Evolutionary conservation across 2,113 vertebrate species (phyloP).

Genomic region (Panthera leo): DNA sequence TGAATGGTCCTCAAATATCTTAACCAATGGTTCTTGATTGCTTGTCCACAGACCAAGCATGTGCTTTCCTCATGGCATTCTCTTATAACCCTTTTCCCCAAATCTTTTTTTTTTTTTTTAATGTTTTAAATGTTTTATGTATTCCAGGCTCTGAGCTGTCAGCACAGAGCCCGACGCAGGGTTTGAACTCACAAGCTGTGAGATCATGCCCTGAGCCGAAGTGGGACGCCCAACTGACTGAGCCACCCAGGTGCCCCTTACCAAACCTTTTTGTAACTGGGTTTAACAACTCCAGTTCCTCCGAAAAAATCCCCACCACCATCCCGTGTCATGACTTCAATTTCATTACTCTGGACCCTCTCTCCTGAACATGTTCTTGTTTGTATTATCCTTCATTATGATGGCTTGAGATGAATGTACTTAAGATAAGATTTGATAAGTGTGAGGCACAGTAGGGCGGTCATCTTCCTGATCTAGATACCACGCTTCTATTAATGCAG

Average conservation of each 20-base stretch:
- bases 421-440: neutral
- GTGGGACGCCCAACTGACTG: too few relatives aligned
- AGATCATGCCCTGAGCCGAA: too few relatives aligned
- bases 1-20: neutral
- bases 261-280: neutral
- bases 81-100: neutral
- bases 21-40: neutral
- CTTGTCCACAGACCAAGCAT: neutral
- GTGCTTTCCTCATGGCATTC: neutral
- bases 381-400: neutral
- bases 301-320: accelerated
- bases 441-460: neutral
- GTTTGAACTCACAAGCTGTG: too few relatives aligned
- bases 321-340: neutral
- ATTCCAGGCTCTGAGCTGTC: too few relatives aligned
- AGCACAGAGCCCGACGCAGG: too few relatives aligned
- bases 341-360: neutral
- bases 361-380: neutral
- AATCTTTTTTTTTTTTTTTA: neutral
- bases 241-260: neutral
- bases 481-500: neutral
- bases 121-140: too few relatives aligned
- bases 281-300: neutral
- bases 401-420: neutral
- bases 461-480: neutral